phyloP scores from a whole-genome alignment of 2,888 invertebrate species.

The Eupeodes latifasciatus region DNA sequence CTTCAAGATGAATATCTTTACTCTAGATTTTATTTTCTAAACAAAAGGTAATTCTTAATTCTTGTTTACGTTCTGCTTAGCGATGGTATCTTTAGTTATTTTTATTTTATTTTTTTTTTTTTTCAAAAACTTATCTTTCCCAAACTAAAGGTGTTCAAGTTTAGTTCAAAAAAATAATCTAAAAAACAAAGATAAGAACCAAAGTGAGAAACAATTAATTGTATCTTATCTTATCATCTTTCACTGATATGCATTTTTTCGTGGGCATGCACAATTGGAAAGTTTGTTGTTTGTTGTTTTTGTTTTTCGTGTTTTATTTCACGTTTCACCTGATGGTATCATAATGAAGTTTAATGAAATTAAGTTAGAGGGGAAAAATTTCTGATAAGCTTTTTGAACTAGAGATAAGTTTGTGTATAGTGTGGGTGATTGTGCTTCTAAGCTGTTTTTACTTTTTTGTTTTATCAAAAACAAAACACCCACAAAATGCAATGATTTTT shows the following conservation, averaged over 20 bases:
- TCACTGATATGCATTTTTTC: constrained; percentile 47
- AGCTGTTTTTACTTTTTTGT: neutral
- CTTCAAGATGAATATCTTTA: constrained; percentile 38
- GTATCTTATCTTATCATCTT: constrained; percentile 63
- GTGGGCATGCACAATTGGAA: constrained; percentile 36
- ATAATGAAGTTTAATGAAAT: constrained; percentile 17
- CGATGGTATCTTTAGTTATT: constrained; percentile 36
- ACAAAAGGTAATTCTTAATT: constrained; percentile 37
- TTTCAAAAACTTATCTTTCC: constrained; percentile 28
- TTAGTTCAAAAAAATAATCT: constrained; percentile 21
- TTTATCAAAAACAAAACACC: neutral
- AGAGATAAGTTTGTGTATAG: constrained; percentile 1
- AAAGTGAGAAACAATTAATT: constrained; percentile 43
- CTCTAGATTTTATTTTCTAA: constrained; percentile 48
- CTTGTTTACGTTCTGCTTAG: constrained; percentile 55
- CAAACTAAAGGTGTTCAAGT: constrained; percentile 39
- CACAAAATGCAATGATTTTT: constrained; percentile 1
- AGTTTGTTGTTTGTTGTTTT: constrained; percentile 2
- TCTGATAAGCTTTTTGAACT: constrained; percentile 1
- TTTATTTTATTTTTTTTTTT: too few species aligned
- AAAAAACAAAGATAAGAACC: constrained; percentile 22
- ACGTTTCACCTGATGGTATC: neutral
- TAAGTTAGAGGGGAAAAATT: neutral
- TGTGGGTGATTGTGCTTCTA: constrained; percentile 17
- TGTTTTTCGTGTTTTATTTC: neutral